Base-by-base conservation (phyloP, 2,113 vertebrate species). In the Microtus oregoni region DNA sequence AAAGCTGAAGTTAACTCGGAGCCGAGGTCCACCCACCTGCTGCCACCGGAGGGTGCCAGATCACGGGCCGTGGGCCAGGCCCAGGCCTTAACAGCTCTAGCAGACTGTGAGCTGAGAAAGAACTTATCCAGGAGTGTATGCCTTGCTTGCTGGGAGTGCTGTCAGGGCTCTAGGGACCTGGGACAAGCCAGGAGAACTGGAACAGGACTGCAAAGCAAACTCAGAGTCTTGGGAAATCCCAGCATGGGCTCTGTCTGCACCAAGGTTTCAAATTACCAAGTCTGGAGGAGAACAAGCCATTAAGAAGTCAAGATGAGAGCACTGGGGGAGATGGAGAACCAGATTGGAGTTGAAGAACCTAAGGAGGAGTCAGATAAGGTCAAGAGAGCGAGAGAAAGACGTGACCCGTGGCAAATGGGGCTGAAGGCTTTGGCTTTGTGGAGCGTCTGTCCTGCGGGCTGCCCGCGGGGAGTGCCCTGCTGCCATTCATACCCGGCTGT, bases 31-130 rank as follows among this genome's bases (percentile, higher is more conserved):
- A 85, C 14, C 38, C 44, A 72, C 47, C 58, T 41, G 8, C 17
- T 61, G 63, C 96, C 96, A 94, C 96, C 2, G 77, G 96, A 97
- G 94, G 97, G 92, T 94, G 96, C 96, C 94, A 97, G 76, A 96
- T 77, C 14, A 15, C 65, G 47, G 91, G 92, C 82, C 26, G 83
- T 44, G 63, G 81, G 82, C 26, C 58, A 28, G 63, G 67, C 12
- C 55, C 58, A 41, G 38, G 55, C 14, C 52, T 92, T 38, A n/a
- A 30, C 78, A 79, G 55, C 17, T 55, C 72, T 72, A n/a, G 20
- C 22, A 75, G 73, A 68, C n/a, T n/a, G n/a, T 55, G 30, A 91
- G 24, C 19, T 20, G 58, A 73, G 22, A 83, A 82, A 85, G 58
- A 87, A 44, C 67, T 72, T 32, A 4, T 55, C 73, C 77, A 90